These are phyloP conservation scores for Virgularia gustaviana DNA, from an alignment of 92 coral and sea anemone species.

Conservation along the genomic window DNA sequence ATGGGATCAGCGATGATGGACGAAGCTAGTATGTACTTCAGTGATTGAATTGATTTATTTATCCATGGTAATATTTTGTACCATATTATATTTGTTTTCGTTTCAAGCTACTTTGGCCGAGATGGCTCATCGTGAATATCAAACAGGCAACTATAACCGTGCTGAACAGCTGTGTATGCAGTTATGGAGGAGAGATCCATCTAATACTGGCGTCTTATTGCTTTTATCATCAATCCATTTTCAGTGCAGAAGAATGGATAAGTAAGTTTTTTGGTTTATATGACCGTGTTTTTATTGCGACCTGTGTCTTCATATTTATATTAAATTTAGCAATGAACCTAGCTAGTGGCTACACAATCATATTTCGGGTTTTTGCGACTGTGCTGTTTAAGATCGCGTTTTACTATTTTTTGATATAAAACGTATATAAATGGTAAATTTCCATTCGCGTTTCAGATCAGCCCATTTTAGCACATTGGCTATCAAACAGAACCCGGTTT, in stretches of 20 bases:
- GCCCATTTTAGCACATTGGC: conserved; percentile 98
- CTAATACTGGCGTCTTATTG: conserved; percentile 95
- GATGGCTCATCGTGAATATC: conserved; percentile 99
- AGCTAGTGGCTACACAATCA: too few relatives aligned
- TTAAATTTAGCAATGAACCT: too few relatives aligned
- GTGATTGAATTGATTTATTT: conserved; percentile 3
- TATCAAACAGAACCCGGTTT: conserved; percentile 92
- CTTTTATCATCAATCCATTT: conserved; percentile 95
- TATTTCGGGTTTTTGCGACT: too few relatives aligned
- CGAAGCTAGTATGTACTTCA: conserved; percentile 73
- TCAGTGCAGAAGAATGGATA: conserved; percentile 97
- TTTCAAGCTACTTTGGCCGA: conserved; percentile 94
- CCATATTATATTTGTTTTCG: conserved; percentile 29
- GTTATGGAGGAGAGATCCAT: conserved; percentile 97
- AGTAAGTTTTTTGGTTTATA: conserved; percentile 48
- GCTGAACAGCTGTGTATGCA: conserved; percentile 99
- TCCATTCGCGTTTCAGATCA: conserved; percentile 71
- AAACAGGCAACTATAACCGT: conserved; percentile 95
- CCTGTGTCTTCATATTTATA: conserved; percentile 1
- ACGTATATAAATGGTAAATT: conserved; percentile 68
- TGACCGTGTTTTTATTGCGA: background rate
- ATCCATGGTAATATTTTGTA: conserved; percentile 19
- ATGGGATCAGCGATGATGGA: conserved; percentile 98
- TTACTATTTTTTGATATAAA: conserved; percentile 51
- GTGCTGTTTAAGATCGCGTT: conserved; percentile 39